Conservation (phyloP, 2,797 vertebrate species). For the Nannoperca obscura region DNA sequence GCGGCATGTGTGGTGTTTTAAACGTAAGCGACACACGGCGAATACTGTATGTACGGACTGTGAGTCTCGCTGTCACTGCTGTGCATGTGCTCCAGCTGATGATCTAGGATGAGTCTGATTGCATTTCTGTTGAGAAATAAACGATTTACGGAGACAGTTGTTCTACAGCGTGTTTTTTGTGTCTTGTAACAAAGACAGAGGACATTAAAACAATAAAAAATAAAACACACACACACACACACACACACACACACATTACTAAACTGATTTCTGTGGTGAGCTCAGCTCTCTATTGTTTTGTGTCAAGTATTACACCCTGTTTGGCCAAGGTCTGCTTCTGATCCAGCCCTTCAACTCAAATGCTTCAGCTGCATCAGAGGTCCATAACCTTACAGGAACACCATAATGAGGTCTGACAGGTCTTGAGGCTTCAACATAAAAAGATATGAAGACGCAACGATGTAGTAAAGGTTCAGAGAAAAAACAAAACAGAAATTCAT, state of each 20-base stretch:
- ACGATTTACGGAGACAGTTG: slow-evolving; percentile 28
- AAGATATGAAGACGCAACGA: neutral
- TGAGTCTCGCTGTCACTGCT: slow-evolving; percentile 27
- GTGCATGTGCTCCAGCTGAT: slow-evolving; percentile 26
- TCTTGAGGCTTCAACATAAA: neutral
- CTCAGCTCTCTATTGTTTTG: neutral
- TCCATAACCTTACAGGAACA: slow-evolving; percentile 4
- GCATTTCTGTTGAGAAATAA: slow-evolving; percentile 54
- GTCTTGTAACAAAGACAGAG: neutral
- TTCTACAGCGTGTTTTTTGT: slow-evolving; percentile 5
- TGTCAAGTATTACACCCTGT: neutral
- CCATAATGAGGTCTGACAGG: slow-evolving; percentile 14
- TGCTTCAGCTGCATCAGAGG: neutral
- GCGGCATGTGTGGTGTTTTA: neutral
- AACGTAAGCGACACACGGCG: slow-evolving; percentile 6
- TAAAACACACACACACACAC: neutral
- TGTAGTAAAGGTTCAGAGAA: neutral
- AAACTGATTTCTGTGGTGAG: neutral
- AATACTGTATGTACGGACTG: neutral
- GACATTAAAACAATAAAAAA: too few species aligned
- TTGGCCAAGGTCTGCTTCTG: neutral
- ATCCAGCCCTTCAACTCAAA: neutral
- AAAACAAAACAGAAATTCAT: neutral
- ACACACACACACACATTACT: neutral
- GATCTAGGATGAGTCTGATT: slow-evolving; percentile 26